Conservation (phyloP, 2,888 invertebrate genomes). For the Macrophya annulata region DNA sequence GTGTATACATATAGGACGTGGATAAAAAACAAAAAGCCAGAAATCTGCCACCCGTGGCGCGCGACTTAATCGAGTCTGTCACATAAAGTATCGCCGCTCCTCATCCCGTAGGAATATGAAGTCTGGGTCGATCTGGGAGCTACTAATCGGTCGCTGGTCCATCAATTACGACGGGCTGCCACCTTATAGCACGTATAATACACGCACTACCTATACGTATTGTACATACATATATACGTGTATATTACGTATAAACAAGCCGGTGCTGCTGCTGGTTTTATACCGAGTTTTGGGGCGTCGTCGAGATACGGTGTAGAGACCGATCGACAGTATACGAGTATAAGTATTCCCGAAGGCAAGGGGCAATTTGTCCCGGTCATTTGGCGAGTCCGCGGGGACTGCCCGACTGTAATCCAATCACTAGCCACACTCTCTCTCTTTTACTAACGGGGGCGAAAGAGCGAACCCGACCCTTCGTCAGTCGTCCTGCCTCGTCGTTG, state of each 20-base stretch:
- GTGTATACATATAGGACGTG: neutral
- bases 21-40: neutral
- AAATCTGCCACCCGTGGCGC: slow-evolving; percentile 11
- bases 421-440: slow-evolving; percentile 75
- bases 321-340: slow-evolving; percentile 73
- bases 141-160: slow-evolving; percentile 34
- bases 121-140: neutral
- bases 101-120: slow-evolving; percentile 25
- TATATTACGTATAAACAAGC: slow-evolving; percentile 10
- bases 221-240: neutral
- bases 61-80: slow-evolving; percentile 36
- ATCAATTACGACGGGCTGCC: slow-evolving; percentile 15
- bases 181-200: slow-evolving; percentile 27
- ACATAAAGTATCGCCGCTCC: slow-evolving; percentile 32
- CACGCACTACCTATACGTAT: neutral
- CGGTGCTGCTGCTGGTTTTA: neutral
- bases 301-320: slow-evolving; percentile 61
- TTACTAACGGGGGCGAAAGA: slow-evolving; percentile 48
- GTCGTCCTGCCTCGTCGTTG: slow-evolving; percentile 27
- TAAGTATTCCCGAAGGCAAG: slow-evolving; percentile 80
- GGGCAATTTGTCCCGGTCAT: slow-evolving; percentile 80
- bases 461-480: slow-evolving; percentile 33
- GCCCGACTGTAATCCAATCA: slow-evolving; percentile 80
- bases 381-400: slow-evolving; percentile 79
- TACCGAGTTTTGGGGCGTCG: slow-evolving; percentile 16